Evolutionary conservation across 1,140 invertebrate genomes (phyloP).

Genomic region (Drosophila grimshawi): DNA sequence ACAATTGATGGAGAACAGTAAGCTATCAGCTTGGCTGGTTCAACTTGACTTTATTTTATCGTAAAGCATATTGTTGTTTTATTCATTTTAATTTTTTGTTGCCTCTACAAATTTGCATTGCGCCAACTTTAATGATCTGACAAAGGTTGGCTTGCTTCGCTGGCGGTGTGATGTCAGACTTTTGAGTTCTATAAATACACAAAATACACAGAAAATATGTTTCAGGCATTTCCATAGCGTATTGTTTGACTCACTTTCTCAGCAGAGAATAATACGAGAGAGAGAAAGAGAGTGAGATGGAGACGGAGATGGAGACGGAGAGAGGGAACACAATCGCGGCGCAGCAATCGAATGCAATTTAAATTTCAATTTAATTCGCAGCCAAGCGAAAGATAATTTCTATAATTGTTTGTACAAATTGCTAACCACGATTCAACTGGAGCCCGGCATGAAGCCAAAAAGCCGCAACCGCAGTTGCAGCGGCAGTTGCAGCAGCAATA

Average conservation of each 20-base stretch:
- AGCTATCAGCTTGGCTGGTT: slow-evolving; percentile 29
- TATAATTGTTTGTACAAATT: slow-evolving; percentile 83
- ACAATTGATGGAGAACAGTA: slow-evolving; percentile 19
- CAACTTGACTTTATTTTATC: slow-evolving; percentile 68
- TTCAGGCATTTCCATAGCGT: slow-evolving; percentile 44
- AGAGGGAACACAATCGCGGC: slow-evolving; percentile 51
- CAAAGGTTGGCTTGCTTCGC: slow-evolving; percentile 63
- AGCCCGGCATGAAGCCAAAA: slow-evolving; percentile 37
- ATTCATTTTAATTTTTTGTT: slow-evolving; percentile 29
- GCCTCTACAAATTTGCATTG: slow-evolving; percentile 43
- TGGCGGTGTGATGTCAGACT: slow-evolving; percentile 72
- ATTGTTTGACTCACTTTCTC: slow-evolving; percentile 35
- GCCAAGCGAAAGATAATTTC: slow-evolving; percentile 77
- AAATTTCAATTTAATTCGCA: slow-evolving; percentile 82
- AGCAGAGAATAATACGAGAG: slow-evolving; percentile 10
- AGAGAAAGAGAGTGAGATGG: slow-evolving; percentile 16
- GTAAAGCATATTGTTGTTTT: slow-evolving; percentile 44
- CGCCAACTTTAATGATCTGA: slow-evolving; percentile 53
- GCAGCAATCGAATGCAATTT: slow-evolving; percentile 75
- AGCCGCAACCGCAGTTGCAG: slow-evolving; percentile 25
- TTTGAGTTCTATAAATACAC: slow-evolving; percentile 72
- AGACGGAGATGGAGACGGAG: not conserved
- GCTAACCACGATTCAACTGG: slow-evolving; percentile 69
- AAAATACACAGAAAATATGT: slow-evolving; percentile 42
- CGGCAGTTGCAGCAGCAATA: slow-evolving; percentile 27